These are phyloP conservation scores for Mythimna impura DNA, from an alignment of 2,888 invertebrate genomes.

Conservation along the genomic window DNA sequence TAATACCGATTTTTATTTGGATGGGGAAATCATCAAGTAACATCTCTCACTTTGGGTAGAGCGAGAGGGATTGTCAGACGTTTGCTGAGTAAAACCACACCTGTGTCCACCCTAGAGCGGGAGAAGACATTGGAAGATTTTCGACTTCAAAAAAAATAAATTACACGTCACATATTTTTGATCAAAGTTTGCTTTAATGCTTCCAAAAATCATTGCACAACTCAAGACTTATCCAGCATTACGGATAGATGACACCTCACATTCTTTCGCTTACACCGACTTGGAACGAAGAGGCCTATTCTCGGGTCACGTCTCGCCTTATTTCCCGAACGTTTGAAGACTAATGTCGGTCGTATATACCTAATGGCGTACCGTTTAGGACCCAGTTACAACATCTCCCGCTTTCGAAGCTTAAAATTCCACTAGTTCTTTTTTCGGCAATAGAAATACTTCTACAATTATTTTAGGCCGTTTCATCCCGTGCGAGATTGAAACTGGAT, in stretches of 20 bases:
- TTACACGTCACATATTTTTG: neutral
- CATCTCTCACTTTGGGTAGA: too few relatives aligned
- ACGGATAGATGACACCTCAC: conserved; percentile 32
- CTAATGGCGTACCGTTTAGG: conserved; percentile 74
- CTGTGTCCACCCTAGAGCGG: too few relatives aligned
- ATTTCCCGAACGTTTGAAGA: conserved; percentile 67
- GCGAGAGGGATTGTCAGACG: too few relatives aligned
- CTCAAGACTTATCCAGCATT: conserved; percentile 30
- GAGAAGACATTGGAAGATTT: too few relatives aligned
- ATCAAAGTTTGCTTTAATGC: neutral
- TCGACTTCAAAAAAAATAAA: too few relatives aligned
- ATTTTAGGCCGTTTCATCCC: conserved; percentile 57
- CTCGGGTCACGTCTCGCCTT: conserved; percentile 67
- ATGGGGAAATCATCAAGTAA: too few relatives aligned
- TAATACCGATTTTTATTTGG: too few relatives aligned
- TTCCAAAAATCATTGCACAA: neutral
- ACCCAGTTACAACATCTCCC: conserved; percentile 63
- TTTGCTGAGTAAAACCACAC: too few relatives aligned
- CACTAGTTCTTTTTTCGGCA: conserved; percentile 51
- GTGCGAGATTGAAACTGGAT: conserved; percentile 52
- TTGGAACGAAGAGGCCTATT: conserved; percentile 18
- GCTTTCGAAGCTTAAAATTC: conserved; percentile 62
- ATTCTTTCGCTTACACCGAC: conserved; percentile 34
- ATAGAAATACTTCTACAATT: conserved; percentile 50
- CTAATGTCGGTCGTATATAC: conserved; percentile 71